Base-by-base conservation (phyloP, 1,140 invertebrate species). In the Philotrypesis tridentata region DNA sequence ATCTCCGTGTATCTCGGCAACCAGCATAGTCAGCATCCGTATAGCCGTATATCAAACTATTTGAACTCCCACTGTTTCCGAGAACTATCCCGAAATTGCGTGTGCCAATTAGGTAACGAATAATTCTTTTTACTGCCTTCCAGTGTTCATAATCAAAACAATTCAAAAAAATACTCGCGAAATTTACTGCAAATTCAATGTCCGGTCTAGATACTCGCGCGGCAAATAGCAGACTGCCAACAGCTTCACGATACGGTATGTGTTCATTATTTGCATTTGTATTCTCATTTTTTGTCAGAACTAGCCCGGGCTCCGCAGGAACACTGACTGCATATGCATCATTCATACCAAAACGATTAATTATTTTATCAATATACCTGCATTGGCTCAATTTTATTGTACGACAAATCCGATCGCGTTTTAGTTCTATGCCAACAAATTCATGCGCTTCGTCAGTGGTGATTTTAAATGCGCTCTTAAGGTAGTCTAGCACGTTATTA, bases 211-310 rank as follows among this genome's bases (percentile, higher is more conserved):
- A 88, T 12, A 84, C 84, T 25, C 84, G 75, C 0, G 89, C 71
- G 14, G 87, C 31, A 79, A 89, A 92, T 29, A 92, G 71, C 27
- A 92, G 79, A 11, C 85, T 76, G 21, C 90, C 88, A 17, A 92
- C 84, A 5, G 85, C 81, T 85, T 89, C 87, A 31, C 86, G 80
- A 79, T 87, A 91, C n/a, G 85, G 85, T 0, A 60, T 31, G 21
- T 60, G 3, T 5, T 27, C 33, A 5, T 25, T 29, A 0, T 14
- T 29, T 29, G n/a, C 27, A 37, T 8, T 55, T 29, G 27, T 61
- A 0, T 11, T 17, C n/a, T 29, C 29, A 14, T 5, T 3, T 9
- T 25, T 55, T 72, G 23, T 31, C 4, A 25, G 29, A 40, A n/a
- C 25, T 37, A 33, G 27, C 7, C 14, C 29, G 9, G 33, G 33